phyloP scores from a whole-genome alignment of 2,797 vertebrate species.

The Oreortyx pictus region DNA sequence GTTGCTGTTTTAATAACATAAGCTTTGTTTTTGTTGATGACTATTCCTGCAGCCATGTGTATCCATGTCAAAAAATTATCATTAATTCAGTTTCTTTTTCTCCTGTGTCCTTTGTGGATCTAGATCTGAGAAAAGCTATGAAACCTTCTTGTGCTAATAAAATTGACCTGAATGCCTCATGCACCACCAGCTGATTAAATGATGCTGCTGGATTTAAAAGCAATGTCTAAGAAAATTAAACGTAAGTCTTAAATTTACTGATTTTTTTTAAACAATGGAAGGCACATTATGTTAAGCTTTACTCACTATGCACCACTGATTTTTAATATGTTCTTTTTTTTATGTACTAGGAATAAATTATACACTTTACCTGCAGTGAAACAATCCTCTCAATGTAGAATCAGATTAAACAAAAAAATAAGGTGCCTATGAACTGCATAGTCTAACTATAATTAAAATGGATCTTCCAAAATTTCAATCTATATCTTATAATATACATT shows the following conservation, averaged over 20 bases:
- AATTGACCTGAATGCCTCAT: conserved; percentile 37
- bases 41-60: background rate
- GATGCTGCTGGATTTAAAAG: conserved; percentile 47
- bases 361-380: conserved; percentile 60
- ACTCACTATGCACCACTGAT: conserved; percentile 32
- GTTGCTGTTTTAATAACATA: background rate
- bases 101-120: background rate
- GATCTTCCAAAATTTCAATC: conserved; percentile 60
- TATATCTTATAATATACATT: conserved; percentile 56
- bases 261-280: conserved; percentile 57
- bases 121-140: background rate
- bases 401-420: conserved; percentile 69
- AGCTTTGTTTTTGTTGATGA: background rate
- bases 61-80: background rate
- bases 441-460: conserved; percentile 56
- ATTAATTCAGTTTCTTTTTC: background rate
- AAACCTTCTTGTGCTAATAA: conserved; percentile 4
- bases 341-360: conserved; percentile 37
- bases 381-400: conserved; percentile 40
- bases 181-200: conserved; percentile 25
- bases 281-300: conserved; percentile 23
- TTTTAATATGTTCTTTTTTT: conserved; percentile 63
- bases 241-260: conserved; percentile 59
- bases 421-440: conserved; percentile 55
- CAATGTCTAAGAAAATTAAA: conserved; percentile 62